Percentiles rank a stretch among this genome's conserved stretches.
Evolutionary conservation across 2,888 invertebrate species (phyloP).

Genomic region (Sylvicola cinctus): DNA sequence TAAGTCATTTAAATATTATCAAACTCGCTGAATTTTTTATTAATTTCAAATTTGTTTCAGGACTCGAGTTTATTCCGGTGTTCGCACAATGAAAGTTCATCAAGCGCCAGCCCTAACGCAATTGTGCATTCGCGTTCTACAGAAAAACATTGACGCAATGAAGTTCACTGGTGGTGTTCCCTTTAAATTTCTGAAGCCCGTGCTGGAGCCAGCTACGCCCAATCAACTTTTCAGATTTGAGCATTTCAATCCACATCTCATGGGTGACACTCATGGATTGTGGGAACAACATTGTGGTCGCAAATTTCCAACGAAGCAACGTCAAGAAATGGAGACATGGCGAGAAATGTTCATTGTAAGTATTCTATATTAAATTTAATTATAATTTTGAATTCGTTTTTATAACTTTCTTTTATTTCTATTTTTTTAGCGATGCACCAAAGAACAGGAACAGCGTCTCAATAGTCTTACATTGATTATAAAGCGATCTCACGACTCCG

Average conservation of each 20-base stretch:
- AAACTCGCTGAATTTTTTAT: too few species aligned
- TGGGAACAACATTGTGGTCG: conserved; percentile 74
- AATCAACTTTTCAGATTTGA: conserved; percentile 69
- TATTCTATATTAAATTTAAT: background rate
- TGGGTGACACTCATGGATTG: conserved; percentile 74
- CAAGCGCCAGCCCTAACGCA: conserved; percentile 61
- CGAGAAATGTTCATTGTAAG: conserved; percentile 73
- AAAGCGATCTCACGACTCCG: conserved; percentile 51
- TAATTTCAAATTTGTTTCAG: conserved; percentile 29
- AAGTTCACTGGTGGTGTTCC: conserved; percentile 89
- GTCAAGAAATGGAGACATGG: conserved; percentile 75
- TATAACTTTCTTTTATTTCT: conserved; percentile 4
- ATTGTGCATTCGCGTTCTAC: conserved; percentile 62
- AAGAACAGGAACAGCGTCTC: conserved; percentile 66
- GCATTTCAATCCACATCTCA: conserved; percentile 74
- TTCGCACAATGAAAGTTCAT: conserved; percentile 33
- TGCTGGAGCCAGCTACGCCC: conserved; percentile 69
- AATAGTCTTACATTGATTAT: conserved; percentile 68
- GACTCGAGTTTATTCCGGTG: conserved; percentile 76
- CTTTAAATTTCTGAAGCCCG: conserved; percentile 70
- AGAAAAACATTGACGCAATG: conserved; percentile 56
- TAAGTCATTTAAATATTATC: too few species aligned
- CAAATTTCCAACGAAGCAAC: conserved; percentile 49
- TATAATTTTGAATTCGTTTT: background rate
- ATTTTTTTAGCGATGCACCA: conserved; percentile 45